A percentile compares a stretch with the other conserved stretches of the same genome.
Conservation (phyloP, 92 coral and sea anemone genomes). For the Umimayanthus kanabou region DNA sequence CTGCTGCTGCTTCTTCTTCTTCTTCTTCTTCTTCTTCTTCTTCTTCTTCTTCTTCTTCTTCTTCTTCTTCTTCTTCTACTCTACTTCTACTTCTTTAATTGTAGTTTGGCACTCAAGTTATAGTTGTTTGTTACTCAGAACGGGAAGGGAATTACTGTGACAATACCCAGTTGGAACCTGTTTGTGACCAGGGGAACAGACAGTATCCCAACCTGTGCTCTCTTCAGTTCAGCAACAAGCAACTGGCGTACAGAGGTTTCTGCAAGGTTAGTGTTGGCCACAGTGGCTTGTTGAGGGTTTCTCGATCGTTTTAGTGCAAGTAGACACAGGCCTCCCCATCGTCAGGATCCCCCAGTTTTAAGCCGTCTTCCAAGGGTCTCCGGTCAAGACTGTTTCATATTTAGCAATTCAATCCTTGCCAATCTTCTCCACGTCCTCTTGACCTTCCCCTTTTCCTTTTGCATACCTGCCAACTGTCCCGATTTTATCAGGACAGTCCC, state of each 20-base stretch:
- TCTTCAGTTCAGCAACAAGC: constrained; percentile 68
- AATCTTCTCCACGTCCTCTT: neutral
- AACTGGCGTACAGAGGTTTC: constrained; percentile 85
- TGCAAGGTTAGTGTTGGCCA: constrained; percentile 71
- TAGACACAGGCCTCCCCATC: neutral
- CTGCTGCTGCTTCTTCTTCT: too few relatives aligned
- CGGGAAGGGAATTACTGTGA: constrained; percentile 72
- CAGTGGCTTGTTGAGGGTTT: neutral
- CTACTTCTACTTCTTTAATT: too few relatives aligned
- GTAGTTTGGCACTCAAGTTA: neutral
- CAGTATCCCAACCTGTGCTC: constrained; percentile 93
- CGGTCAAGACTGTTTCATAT: too few relatives aligned
- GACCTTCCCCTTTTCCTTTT: neutral
- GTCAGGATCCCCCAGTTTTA: too few relatives aligned
- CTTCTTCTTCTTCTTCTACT: too few relatives aligned
- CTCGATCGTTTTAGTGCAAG: too few relatives aligned
- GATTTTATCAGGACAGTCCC: too few relatives aligned
- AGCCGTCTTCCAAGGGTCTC: too few relatives aligned
- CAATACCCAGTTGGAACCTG: constrained; percentile 73
- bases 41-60: too few relatives aligned
- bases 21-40: too few relatives aligned
- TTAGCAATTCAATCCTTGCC: too few relatives aligned
- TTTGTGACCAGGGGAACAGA: constrained; percentile 82
- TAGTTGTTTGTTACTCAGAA: constrained; percentile 46
- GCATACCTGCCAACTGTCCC: too few relatives aligned